Evolutionary conservation across 2,797 vertebrate species (phyloP), one percentile per base, ranked within the genome.

Genomic region (Pseudochirops corinnae): DNA sequence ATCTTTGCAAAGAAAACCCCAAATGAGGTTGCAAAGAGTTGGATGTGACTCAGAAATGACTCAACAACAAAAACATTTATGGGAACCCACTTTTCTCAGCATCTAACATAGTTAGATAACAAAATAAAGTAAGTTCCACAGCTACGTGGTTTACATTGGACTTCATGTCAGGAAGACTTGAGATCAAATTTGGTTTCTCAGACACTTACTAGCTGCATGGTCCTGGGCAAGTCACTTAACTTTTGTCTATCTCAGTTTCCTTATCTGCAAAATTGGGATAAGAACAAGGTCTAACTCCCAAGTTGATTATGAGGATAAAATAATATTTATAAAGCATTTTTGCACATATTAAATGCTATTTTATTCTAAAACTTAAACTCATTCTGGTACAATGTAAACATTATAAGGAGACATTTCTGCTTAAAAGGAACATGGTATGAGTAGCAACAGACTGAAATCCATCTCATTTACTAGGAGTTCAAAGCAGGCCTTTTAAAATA

Each of bases 271-370:
- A 74, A 39, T 39, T 16, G 18, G 16, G 6, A 74, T 39, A 39
- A 74, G 18, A 24, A 39, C n/a, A 39, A n/a, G 12, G 26, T 82
- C 21, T 39, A 26, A 91, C 56, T 92, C 91, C 31, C 39, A 50
- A 57, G 39, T 56, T 60, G 60, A 90, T 87, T 39, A 39, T 12
- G 2, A 53, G 21, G 14, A 62, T 94, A 74, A 0, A 29, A 56
- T 91, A 56, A 56, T 62, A 29, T 67, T n/a, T 74, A 56, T 55
- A 96, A 82, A 82, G 67, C 67, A 82, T 82, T 82, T 82, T 82
- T 82, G n/a, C 67, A 82, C 21, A 46, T n/a, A n/a, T 46, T 82
- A 82, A 82, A 82, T 39, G 18, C n/a, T 39, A 46, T 82, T 82
- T 82, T 82, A 82, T 39, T 82, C 28, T 18, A 82, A 82, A 82